These are phyloP conservation scores for Nebria brevicollis DNA, from an alignment of 2,888 invertebrate genomes.

Conservation along the genomic window DNA sequence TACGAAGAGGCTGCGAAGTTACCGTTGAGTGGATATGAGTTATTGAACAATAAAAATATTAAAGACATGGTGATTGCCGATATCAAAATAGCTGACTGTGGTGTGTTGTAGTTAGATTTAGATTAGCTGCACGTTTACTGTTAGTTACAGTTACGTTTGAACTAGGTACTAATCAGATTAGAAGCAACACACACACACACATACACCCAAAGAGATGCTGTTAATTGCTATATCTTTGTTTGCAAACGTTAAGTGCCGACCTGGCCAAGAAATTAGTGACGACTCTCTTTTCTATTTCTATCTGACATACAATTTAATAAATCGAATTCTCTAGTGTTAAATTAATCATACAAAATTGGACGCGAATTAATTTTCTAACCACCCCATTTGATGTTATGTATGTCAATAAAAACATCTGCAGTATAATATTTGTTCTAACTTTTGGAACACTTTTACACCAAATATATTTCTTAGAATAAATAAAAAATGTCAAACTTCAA, in stretches of 20 bases:
- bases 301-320: too few species aligned
- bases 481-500: too few species aligned
- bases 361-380: too few species aligned
- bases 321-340: too few species aligned
- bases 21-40: conserved; percentile 42
- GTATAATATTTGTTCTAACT: too few species aligned
- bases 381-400: too few species aligned
- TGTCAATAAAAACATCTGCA: too few species aligned
- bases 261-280: not conserved
- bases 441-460: too few species aligned
- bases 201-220: conserved; percentile 21
- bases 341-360: too few species aligned
- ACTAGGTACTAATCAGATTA: conserved; percentile 38
- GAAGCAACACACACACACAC: conserved; percentile 30
- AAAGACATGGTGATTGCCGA: conserved; percentile 29
- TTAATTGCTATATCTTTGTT: conserved; percentile 41
- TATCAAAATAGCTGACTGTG: conserved; percentile 36
- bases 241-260: conserved; percentile 29
- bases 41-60: conserved; percentile 38
- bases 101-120: conserved; percentile 26
- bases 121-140: conserved; percentile 27
- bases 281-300: too few species aligned
- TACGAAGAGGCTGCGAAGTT: conserved; percentile 5
- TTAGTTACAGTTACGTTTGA: conserved; percentile 43
- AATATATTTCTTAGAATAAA: too few species aligned